phyloP scores from a whole-genome alignment of 2,113 vertebrate genomes.

The Notothenia rossii region DNA sequence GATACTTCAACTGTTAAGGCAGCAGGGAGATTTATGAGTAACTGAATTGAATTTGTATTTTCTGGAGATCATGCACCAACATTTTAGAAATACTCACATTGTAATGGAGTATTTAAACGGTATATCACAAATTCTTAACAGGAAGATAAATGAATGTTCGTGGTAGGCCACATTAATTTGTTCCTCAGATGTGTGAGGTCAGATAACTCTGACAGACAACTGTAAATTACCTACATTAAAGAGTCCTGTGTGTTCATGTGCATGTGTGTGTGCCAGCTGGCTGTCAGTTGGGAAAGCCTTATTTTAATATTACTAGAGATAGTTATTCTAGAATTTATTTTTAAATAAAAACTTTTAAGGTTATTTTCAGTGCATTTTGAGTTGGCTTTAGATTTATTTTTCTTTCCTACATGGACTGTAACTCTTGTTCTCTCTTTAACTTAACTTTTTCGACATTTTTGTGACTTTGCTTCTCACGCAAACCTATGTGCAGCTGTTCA shows the following conservation, averaged over 20 bases:
- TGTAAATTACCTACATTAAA: constrained; percentile 46
- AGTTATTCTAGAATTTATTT: not conserved
- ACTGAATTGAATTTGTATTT: not conserved
- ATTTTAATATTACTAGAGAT: constrained; percentile 6
- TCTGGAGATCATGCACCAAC: not conserved
- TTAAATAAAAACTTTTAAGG: constrained; percentile 1
- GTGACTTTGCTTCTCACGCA: constrained; percentile 77
- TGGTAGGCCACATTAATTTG: not conserved
- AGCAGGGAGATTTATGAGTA: not conserved
- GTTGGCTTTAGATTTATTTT: not conserved
- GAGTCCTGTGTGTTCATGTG: constrained; percentile 25
- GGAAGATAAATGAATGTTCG: not conserved
- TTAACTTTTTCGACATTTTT: constrained; percentile 63
- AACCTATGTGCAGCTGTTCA: constrained; percentile 81
- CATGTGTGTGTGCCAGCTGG: constrained; percentile 12
- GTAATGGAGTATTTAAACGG: not conserved
- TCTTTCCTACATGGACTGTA: constrained; percentile 37
- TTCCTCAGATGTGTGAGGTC: constrained; percentile 43
- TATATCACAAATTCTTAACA: constrained; percentile 5
- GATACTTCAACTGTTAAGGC: not conserved
- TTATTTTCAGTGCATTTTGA: constrained; percentile 9
- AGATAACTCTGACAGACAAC: constrained; percentile 25
- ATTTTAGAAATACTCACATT: not conserved
- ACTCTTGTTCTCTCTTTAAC: constrained; percentile 43
- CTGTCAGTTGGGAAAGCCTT: constrained; percentile 27